phyloP scores from a whole-genome alignment of 1,140 invertebrate species.

The Dicyema japonicum region DNA sequence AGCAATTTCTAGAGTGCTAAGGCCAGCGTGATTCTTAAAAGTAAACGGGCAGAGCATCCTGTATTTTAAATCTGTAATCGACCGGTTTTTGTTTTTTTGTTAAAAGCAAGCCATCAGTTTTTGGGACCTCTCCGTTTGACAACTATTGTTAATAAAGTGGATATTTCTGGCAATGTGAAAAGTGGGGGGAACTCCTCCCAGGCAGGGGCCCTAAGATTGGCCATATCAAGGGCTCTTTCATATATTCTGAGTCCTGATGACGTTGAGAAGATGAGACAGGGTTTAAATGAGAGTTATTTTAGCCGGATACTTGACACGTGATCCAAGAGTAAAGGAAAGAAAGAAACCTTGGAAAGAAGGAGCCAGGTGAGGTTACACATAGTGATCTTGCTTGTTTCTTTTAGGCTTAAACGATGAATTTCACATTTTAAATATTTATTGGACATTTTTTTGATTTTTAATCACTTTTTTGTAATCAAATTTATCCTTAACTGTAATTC shows the following conservation, averaged over 20 bases:
- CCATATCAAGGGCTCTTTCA: slow-evolving; percentile 36
- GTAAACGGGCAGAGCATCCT: no score
- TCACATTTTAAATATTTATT: no score
- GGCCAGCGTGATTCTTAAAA: no score
- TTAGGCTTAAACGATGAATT: no score
- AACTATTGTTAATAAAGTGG: slow-evolving; percentile 37
- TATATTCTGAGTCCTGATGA: slow-evolving; percentile 42
- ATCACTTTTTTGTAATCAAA: no score
- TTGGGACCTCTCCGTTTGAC: slow-evolving; percentile 51
- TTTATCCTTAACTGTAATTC: no score
- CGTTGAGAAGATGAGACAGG: slow-evolving; percentile 49
- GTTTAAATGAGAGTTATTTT: slow-evolving; percentile 20
- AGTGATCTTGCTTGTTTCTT: no score
- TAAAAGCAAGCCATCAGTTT: no score
- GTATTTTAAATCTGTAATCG: no score
- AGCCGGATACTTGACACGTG: slow-evolving; percentile 54
- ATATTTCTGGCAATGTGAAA: slow-evolving; percentile 38
- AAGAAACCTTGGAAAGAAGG: slow-evolving; percentile 68
- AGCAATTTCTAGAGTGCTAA: no score
- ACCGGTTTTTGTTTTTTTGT: no score
- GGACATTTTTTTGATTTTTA: no score
- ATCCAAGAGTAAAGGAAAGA: slow-evolving; percentile 41
- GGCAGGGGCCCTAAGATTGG: slow-evolving; percentile 47
- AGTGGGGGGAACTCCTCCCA: slow-evolving; percentile 35
- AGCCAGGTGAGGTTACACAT: slow-evolving; percentile 60